Evolutionary conservation across 2,888 invertebrate genomes (phyloP).

Genomic region (Zygothrica quintamaculata): DNA sequence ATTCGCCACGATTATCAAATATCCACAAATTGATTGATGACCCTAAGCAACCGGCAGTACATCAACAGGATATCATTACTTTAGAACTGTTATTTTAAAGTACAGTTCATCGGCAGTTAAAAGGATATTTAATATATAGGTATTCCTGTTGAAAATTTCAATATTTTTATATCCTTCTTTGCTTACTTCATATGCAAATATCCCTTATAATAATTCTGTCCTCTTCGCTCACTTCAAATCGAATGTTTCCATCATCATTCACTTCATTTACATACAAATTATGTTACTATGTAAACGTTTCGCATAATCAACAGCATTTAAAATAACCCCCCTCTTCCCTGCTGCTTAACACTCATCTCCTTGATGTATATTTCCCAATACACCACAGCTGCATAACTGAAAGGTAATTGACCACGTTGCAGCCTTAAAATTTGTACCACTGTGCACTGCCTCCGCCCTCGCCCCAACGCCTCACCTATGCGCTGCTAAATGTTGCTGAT

Average conservation of each 20-base stretch:
- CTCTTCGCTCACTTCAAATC: neutral
- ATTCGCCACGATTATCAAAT: constrained; percentile 76
- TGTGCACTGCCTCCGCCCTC: neutral
- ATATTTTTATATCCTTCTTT: too few species aligned
- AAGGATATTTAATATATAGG: too few species aligned
- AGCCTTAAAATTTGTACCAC: constrained; percentile 25
- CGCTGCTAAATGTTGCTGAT: constrained; percentile 66
- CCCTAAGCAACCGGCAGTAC: constrained; percentile 34
- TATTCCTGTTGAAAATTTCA: too few species aligned
- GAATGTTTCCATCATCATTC: constrained; percentile 29
- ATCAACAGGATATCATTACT: constrained; percentile 7
- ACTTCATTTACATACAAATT: constrained; percentile 69
- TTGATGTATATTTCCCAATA: too few species aligned
- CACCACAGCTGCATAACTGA: constrained; percentile 20
- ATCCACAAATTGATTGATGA: constrained; percentile 73
- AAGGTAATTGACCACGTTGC: constrained; percentile 61
- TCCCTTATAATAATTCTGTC: neutral
- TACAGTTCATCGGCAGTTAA: constrained; percentile 35
- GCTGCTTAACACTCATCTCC: too few species aligned
- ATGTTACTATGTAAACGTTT: constrained; percentile 47
- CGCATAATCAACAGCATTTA: constrained; percentile 55
- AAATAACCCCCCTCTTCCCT: constrained; percentile 2
- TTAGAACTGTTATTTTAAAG: constrained; percentile 17
- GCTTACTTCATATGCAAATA: too few species aligned
- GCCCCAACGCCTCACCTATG: neutral